A percentile compares a stretch with the other conserved stretches of the same genome.
phyloP scores from a whole-genome alignment of 2,888 invertebrate genomes.

The Aphodius sticticus region DNA sequence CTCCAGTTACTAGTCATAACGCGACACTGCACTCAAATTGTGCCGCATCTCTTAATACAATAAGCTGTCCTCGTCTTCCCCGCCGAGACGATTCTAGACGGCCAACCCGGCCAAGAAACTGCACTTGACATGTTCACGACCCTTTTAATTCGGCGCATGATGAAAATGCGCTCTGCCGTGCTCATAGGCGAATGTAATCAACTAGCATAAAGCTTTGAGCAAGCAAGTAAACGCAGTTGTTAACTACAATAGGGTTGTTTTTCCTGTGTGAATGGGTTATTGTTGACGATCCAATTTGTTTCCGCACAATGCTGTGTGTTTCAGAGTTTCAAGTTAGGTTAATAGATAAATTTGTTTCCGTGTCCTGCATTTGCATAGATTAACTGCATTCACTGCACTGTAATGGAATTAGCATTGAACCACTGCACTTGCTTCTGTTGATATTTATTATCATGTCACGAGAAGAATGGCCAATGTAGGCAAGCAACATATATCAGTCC shows the following conservation, averaged over 20 bases:
- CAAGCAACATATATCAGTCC: too few relatives aligned
- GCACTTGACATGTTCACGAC: background rate
- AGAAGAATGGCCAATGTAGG: too few relatives aligned
- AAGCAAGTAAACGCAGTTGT: background rate
- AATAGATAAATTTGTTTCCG: too few relatives aligned
- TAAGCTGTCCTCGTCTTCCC: background rate
- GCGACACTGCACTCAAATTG: slow-evolving; percentile 4
- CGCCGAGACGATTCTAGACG: background rate
- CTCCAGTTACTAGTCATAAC: slow-evolving; percentile 4
- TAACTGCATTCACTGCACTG: too few relatives aligned
- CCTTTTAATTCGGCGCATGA: background rate
- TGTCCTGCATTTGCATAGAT: too few relatives aligned
- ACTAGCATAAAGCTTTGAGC: background rate
- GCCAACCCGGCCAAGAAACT: slow-evolving; percentile 4
- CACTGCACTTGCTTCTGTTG: too few relatives aligned
- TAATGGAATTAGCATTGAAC: too few relatives aligned
- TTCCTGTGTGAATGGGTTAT: background rate
- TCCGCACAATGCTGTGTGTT: background rate
- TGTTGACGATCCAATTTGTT: background rate
- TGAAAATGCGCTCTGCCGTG: background rate
- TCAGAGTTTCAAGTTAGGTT: too few relatives aligned
- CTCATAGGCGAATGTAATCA: background rate
- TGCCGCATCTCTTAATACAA: background rate
- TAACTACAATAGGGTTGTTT: background rate
- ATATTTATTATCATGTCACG: too few relatives aligned